Conservation (phyloP, 2,888 invertebrate species). For the Vesta saturnalis region DNA sequence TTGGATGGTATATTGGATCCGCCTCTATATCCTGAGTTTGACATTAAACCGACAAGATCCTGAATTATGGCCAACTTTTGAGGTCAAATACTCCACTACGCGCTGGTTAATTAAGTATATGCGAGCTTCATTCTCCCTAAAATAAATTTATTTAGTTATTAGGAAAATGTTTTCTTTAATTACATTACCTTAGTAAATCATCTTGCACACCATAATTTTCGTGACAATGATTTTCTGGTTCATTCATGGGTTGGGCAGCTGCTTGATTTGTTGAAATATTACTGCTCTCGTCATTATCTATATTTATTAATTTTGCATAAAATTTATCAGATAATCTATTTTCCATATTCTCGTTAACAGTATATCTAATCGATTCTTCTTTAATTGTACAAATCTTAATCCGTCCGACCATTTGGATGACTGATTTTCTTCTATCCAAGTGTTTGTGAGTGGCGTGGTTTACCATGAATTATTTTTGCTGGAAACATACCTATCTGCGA, state of each 20-base stretch:
- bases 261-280: background rate
- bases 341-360: background rate
- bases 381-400: background rate
- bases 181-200: slow-evolving; percentile 3
- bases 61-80: too few species aligned
- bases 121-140: too few species aligned
- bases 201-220: background rate
- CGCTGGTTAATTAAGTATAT: too few species aligned
- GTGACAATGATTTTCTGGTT: background rate
- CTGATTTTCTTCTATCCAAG: background rate
- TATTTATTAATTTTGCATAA: background rate
- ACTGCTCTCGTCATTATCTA: background rate
- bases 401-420: background rate
- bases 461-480: too few species aligned
- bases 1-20: too few species aligned
- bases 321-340: background rate
- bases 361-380: background rate
- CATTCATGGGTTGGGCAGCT: background rate
- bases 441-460: too few species aligned
- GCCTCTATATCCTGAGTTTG: too few species aligned
- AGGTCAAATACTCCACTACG: too few species aligned
- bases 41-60: too few species aligned
- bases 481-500: too few species aligned
- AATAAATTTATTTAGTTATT: too few species aligned
- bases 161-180: background rate